These are phyloP conservation scores for Neomonachus schauinslandi DNA, from an alignment of 2,113 vertebrate species.

Conservation along the genomic window DNA sequence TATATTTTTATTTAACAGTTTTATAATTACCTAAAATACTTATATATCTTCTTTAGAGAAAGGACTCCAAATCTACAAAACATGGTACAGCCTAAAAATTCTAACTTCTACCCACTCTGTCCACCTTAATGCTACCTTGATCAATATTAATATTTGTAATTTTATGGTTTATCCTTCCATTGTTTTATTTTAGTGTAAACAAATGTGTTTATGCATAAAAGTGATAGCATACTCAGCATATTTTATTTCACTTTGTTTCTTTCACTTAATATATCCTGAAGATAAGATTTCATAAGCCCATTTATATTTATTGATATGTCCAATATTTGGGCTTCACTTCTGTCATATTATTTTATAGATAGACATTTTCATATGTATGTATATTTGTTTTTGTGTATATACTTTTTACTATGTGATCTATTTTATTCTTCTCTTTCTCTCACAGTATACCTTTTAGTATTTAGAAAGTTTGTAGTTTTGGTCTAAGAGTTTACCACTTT, in stretches of 20 bases:
- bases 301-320: background rate
- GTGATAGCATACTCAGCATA: background rate
- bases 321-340: background rate
- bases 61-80: background rate
- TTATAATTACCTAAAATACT: background rate
- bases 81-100: background rate
- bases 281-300: background rate
- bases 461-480: constrained; percentile 27
- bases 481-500: background rate
- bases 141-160: background rate
- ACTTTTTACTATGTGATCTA: background rate
- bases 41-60: background rate
- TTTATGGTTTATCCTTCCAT: background rate
- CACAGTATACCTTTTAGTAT: background rate
- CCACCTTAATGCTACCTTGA: background rate
- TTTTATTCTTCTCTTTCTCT: background rate
- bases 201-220: background rate
- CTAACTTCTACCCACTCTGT: background rate
- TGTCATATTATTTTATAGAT: background rate
- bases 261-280: background rate
- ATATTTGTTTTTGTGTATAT: background rate
- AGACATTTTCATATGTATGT: background rate
- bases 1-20: background rate
- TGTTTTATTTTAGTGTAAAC: background rate
- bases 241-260: background rate